Percentiles rank a stretch among this genome's conserved stretches.
Conservation (phyloP, 2,797 vertebrate species). For the Syndactyla subalaris region DNA sequence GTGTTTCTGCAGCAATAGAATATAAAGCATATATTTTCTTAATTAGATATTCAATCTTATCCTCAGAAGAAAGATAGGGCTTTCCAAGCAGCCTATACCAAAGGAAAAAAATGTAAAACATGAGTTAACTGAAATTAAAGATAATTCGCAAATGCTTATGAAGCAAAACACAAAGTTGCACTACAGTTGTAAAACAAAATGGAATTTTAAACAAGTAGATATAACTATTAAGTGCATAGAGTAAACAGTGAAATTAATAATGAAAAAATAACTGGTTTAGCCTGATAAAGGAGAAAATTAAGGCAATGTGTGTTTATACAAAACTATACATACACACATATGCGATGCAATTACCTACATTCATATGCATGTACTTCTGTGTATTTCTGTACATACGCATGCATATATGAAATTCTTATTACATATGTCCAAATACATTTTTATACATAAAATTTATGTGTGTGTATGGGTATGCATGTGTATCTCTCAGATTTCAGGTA, state of each 20-base stretch:
- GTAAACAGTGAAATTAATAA: background rate
- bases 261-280: background rate
- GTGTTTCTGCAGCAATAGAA: background rate
- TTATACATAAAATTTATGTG: too few species aligned
- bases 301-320: background rate
- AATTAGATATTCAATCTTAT: background rate
- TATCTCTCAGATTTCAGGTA: background rate
- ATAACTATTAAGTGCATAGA: background rate
- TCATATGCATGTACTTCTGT: accelerated
- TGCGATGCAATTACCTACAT: background rate
- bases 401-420: background rate
- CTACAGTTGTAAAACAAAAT: background rate
- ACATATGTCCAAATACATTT: background rate
- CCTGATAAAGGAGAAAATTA: background rate
- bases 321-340: background rate
- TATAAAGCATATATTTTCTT: background rate
- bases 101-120: background rate
- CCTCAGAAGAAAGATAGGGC: background rate
- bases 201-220: background rate
- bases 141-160: background rate
- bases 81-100: background rate
- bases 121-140: background rate
- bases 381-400: background rate
- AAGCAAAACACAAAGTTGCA: background rate
- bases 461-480: accelerated